Evolutionary conservation across 1,140 invertebrate species (phyloP).

Genomic region (Vollenhovia emeryi): DNA sequence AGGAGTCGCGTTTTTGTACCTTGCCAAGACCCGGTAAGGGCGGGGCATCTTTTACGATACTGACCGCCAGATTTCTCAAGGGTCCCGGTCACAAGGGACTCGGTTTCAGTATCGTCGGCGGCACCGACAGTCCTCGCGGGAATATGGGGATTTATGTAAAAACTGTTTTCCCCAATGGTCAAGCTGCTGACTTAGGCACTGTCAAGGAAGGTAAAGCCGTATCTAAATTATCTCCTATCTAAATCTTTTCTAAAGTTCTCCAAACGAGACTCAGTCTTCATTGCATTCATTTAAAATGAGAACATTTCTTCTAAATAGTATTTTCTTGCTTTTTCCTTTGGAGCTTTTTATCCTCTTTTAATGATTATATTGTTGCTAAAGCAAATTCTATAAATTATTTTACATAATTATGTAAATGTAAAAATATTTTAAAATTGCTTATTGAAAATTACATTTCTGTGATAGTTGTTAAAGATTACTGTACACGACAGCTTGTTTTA

Average conservation of each 20-base stretch:
- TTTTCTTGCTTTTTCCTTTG: not conserved
- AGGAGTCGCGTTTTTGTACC: conserved; percentile 85
- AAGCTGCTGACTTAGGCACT: conserved; percentile 93
- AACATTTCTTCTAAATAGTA: not conserved
- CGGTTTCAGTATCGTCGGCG: conserved; percentile 96
- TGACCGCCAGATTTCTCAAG: conserved; percentile 90
- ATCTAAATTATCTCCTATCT: not conserved
- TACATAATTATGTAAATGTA: not conserved
- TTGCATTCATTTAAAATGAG: too few relatives aligned
- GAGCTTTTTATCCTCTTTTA: not conserved
- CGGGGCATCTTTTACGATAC: conserved; percentile 84
- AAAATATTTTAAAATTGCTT: not conserved
- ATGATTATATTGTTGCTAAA: not conserved
- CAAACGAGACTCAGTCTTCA: not conserved
- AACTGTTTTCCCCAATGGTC: conserved; percentile 94
- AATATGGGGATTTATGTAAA: conserved; percentile 97
- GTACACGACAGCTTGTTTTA: not conserved
- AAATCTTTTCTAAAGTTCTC: not conserved
- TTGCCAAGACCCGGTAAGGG: conserved; percentile 84
- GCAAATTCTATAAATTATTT: not conserved
- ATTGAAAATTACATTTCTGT: not conserved
- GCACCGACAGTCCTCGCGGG: conserved; percentile 94
- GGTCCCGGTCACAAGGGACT: conserved; percentile 94
- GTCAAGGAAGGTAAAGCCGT: conserved; percentile 91
- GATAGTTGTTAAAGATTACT: not conserved